phyloP scores from a whole-genome alignment of 2,888 invertebrate species.

The Athripsodes cinereus region DNA sequence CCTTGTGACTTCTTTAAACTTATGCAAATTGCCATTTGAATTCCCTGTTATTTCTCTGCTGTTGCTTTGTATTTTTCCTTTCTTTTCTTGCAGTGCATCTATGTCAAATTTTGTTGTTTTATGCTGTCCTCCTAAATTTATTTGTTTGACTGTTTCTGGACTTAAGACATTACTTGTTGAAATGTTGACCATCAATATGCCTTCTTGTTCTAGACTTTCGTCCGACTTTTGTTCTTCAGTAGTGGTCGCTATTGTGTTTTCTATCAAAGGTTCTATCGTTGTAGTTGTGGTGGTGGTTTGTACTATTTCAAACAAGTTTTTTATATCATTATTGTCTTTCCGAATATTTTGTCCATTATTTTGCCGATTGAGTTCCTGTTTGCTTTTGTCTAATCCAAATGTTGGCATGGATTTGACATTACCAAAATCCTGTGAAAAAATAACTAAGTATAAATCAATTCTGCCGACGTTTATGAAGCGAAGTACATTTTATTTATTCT shows the following conservation, averaged over 20 bases:
- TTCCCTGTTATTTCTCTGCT: conserved; percentile 51
- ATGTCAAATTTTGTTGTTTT: conserved; percentile 6
- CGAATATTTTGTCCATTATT: conserved; percentile 2
- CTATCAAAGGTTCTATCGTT: not conserved
- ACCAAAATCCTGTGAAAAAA: conserved; percentile 6
- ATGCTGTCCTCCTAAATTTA: conserved; percentile 35
- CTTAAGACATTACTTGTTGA: conserved; percentile 46
- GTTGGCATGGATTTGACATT: conserved; percentile 6
- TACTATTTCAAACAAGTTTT: not conserved
- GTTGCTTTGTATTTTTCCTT: conserved; percentile 51
- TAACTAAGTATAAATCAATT: no score
- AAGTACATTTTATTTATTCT: no score
- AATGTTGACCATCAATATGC: conserved; percentile 45
- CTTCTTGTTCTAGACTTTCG: conserved; percentile 48
- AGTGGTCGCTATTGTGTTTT: not conserved
- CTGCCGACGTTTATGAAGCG: no score
- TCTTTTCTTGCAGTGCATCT: conserved; percentile 39
- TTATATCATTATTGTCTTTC: conserved; percentile 5
- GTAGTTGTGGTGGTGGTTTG: not conserved
- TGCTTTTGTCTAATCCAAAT: conserved; percentile 14
- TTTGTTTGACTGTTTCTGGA: conserved; percentile 42
- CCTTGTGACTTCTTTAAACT: conserved; percentile 29
- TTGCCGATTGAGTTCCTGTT: conserved; percentile 19
- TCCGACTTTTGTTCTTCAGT: conserved; percentile 10
- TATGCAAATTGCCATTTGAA: conserved; percentile 40